Conservation (phyloP, 2,113 vertebrate species). For the Dromiciops gliroides region DNA sequence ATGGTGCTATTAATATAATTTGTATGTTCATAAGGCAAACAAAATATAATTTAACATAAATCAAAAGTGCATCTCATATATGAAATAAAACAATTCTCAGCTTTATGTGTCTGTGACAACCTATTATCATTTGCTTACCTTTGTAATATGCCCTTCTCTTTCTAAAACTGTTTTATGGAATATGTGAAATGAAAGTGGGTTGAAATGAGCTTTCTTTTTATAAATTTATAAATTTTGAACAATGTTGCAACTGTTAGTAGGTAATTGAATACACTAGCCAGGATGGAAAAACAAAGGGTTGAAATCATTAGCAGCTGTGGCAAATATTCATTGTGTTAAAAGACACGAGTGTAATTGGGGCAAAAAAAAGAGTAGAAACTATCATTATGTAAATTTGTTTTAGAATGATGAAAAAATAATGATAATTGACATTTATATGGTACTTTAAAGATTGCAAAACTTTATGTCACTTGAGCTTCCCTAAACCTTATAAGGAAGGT, state of each 20-base stretch:
- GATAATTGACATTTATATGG: background rate
- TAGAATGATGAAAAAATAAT: constrained; percentile 12
- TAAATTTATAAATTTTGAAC: constrained; percentile 5
- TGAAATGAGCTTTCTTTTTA: constrained; percentile 5
- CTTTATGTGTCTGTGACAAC: background rate
- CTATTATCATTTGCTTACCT: background rate
- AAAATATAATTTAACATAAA: background rate
- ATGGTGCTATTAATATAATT: background rate
- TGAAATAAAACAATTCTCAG: background rate
- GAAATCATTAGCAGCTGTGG: background rate
- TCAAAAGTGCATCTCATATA: background rate
- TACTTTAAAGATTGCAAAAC: background rate
- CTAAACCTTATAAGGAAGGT: background rate
- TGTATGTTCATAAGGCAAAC: constrained; percentile 7
- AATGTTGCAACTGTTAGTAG: background rate
- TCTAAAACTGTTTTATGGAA: background rate
- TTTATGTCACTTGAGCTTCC: background rate
- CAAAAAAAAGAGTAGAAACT: constrained; percentile 17
- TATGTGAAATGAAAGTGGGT: background rate
- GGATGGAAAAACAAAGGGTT: constrained; percentile 9
- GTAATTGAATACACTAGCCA: background rate
- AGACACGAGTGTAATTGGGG: background rate
- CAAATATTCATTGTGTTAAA: background rate
- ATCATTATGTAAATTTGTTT: background rate
- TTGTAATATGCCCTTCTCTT: background rate